These are phyloP conservation scores for Sarcophaga carnaria DNA, from an alignment of 2,888 invertebrate species.

Conservation along the genomic window DNA sequence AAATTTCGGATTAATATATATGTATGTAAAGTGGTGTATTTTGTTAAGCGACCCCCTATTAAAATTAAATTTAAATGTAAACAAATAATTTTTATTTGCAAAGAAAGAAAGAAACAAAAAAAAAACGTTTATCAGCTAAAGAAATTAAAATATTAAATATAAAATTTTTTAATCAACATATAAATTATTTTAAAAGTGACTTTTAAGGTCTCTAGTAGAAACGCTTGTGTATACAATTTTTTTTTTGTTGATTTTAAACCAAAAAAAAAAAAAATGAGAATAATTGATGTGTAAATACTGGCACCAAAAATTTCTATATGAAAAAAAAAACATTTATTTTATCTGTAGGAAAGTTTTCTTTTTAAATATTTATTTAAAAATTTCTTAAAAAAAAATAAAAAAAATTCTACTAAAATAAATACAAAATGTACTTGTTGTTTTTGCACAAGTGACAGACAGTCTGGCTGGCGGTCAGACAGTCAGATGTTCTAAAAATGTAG, in stretches of 20 bases:
- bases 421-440: background rate
- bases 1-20: too few relatives aligned
- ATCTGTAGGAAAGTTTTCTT: slow-evolving; percentile 18
- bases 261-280: background rate
- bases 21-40: background rate
- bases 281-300: slow-evolving; percentile 31
- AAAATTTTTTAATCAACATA: background rate
- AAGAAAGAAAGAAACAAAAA: too few relatives aligned
- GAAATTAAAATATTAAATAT: too few relatives aligned
- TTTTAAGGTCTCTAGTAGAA: slow-evolving; percentile 10
- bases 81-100: too few relatives aligned
- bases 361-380: background rate
- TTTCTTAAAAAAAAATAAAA: slow-evolving; percentile 1
- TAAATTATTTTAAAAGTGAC: slow-evolving; percentile 24
- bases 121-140: too few relatives aligned
- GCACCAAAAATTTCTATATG: background rate
- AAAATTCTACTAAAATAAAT: background rate
- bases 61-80: too few relatives aligned
- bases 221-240: slow-evolving; percentile 13
- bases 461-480: too few relatives aligned
- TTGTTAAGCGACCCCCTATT: too few relatives aligned
- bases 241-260: background rate
- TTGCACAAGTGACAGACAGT: background rate
- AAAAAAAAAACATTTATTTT: background rate
- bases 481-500: slow-evolving; percentile 15